Evolutionary conservation across 2,888 invertebrate genomes (phyloP).

Genomic region (Pilophorus perplexus): DNA sequence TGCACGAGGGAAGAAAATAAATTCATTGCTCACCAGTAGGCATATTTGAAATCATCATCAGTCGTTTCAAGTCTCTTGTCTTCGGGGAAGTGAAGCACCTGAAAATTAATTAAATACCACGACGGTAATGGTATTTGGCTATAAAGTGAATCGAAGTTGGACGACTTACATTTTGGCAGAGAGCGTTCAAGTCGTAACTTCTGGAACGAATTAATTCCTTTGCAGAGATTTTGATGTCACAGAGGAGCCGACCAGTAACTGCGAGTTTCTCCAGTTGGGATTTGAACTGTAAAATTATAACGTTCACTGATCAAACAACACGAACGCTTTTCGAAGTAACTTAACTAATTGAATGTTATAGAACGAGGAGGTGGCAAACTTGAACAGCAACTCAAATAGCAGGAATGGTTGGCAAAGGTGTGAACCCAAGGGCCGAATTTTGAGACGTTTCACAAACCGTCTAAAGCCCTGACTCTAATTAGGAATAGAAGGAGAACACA

Average conservation of each 20-base stretch:
- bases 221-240: slow-evolving; percentile 87
- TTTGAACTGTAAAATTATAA: slow-evolving; percentile 50
- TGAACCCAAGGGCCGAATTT: too few relatives aligned
- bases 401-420: too few relatives aligned
- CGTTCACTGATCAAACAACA: too few relatives aligned
- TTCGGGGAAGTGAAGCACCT: slow-evolving; percentile 70
- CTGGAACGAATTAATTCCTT: slow-evolving; percentile 89
- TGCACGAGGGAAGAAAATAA: neutral
- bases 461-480: too few relatives aligned
- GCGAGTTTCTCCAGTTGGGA: slow-evolving; percentile 51
- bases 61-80: slow-evolving; percentile 68
- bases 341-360: too few relatives aligned
- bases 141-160: too few relatives aligned
- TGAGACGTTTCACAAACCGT: too few relatives aligned
- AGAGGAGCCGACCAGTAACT: slow-evolving; percentile 77
- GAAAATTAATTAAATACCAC: slow-evolving; percentile 21
- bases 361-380: too few relatives aligned
- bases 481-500: too few relatives aligned
- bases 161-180: slow-evolving; percentile 62
- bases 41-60: slow-evolving; percentile 66
- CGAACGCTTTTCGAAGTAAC: too few relatives aligned
- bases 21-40: slow-evolving; percentile 51
- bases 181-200: slow-evolving; percentile 84
- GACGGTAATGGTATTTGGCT: too few relatives aligned
- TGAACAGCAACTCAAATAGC: too few relatives aligned